phyloP scores from a whole-genome alignment of 2,888 invertebrate species.

The Eupelmus urozonus region DNA sequence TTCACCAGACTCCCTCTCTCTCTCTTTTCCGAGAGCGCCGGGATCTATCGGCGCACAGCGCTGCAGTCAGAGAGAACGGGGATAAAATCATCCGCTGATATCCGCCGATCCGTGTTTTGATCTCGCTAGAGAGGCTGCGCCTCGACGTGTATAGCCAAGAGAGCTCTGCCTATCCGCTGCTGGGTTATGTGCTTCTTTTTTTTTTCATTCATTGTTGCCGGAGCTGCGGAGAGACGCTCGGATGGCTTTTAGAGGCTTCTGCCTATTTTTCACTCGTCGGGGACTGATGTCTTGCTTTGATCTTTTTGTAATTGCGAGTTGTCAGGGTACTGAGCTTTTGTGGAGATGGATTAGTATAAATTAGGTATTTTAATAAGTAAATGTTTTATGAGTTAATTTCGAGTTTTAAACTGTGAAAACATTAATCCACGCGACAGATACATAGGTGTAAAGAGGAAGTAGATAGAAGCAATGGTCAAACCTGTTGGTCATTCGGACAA shows the following conservation, averaged over 20 bases:
- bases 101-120: slow-evolving; percentile 49
- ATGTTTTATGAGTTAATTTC: too few species aligned
- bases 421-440: background rate
- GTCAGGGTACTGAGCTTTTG: too few species aligned
- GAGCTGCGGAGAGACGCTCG: background rate
- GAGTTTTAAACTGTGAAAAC: too few species aligned
- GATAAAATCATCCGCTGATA: slow-evolving; percentile 56
- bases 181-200: background rate
- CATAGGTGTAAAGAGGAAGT: background rate
- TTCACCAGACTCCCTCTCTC: slow-evolving; percentile 11
- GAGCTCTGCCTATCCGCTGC: background rate
- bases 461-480: slow-evolving; percentile 41
- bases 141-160: background rate
- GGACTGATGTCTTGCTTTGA: too few species aligned
- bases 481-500: slow-evolving; percentile 32
- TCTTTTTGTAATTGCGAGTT: too few species aligned
- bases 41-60: slow-evolving; percentile 39
- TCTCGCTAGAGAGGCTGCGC: slow-evolving; percentile 30
- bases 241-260: background rate
- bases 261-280: too few species aligned
- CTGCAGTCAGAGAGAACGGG: slow-evolving; percentile 15
- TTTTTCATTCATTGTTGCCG: background rate
- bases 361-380: too few species aligned
- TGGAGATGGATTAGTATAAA: too few species aligned
- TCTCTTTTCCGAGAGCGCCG: slow-evolving; percentile 14